Evolutionary conservation across 1,140 invertebrate species (phyloP).

Genomic region (Orius laevigatus): DNA sequence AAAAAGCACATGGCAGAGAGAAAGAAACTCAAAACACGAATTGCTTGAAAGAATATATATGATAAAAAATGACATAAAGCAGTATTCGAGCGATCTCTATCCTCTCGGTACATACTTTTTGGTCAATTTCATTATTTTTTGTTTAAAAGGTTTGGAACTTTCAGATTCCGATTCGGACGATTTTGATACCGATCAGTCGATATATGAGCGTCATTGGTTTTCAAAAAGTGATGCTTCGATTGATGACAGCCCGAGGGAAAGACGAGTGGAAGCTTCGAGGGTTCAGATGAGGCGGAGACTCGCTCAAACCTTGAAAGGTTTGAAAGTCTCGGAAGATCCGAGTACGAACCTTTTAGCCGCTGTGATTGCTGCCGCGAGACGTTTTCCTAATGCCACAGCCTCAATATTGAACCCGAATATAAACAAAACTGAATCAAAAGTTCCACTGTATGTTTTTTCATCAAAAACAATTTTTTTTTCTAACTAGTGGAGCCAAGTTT

Average conservation of each 20-base stretch:
- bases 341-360: conserved; percentile 8
- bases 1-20: conserved; percentile 21
- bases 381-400: conserved; percentile 17
- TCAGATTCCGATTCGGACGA: conserved; percentile 19
- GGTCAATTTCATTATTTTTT: not conserved
- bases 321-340: conserved; percentile 7
- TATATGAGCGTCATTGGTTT: conserved; percentile 22
- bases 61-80: conserved; percentile 18
- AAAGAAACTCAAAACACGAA: conserved; percentile 22
- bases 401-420: conserved; percentile 16
- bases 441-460: too few species aligned
- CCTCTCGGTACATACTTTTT: conserved; percentile 26
- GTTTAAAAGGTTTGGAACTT: conserved; percentile 17
- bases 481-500: conserved; percentile 11
- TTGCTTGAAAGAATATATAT: conserved; percentile 22
- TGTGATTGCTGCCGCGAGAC: conserved; percentile 15
- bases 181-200: conserved; percentile 3
- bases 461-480: not conserved
- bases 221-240: conserved; percentile 9
- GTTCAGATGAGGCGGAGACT: conserved; percentile 15
- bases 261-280: conserved; percentile 10
- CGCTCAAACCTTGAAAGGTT: conserved; percentile 11
- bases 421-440: conserved; percentile 10
- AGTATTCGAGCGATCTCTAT: conserved; percentile 26
- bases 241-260: conserved; percentile 9